Evolutionary conservation across 2,888 invertebrate species (phyloP), one percentile per base, ranked within the genome.

Genomic region (Pterostichus madidus): DNA sequence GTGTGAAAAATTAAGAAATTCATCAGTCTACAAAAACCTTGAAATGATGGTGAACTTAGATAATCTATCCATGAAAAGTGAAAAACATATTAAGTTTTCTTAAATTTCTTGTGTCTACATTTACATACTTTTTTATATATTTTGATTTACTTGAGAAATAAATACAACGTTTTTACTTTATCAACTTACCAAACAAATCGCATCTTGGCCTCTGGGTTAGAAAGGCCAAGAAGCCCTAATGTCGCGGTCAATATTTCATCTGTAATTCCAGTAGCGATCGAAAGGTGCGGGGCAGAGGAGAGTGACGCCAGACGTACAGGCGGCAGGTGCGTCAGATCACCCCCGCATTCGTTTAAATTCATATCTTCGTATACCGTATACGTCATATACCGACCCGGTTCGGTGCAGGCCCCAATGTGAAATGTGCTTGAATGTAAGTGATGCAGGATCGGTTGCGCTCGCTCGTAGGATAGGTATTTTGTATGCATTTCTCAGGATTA

Each of bases 321-420:
- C 81, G 81, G 73, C 86, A 86, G 86, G 86, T 86, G 86, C 82
- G 84, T 68, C 81, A 56, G 85, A 86, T 86, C 85, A 85, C 85
- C 84, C 85, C 84, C 82, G 84, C 86, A 84, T 85, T 84, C 85
- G 84, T 86, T 86, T 85, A 86, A 86, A 86, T 86, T 86, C 86
- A 86, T 86, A 86, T 86, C 86, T 86, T 85, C 84, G 81, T 71
- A 59, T 73, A 53, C 32, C 52, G 71, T 39, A 52, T 80, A 53
- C 35, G 52, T 80, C 80, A 53, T 80, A 39, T 53, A 44, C 31
- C 80, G 64, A 80, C 80, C 68, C 71, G 53, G 68, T 80, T 80
- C 80, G 10, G 49, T 80, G 32, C 44, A 68, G 17, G 24, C 68
- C 52, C n/a, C 44, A 73, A 17, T 44, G 46, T 53, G 68, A 10